Conservation (phyloP, 2,113 vertebrate genomes). For the Sporophila hypoxantha region DNA sequence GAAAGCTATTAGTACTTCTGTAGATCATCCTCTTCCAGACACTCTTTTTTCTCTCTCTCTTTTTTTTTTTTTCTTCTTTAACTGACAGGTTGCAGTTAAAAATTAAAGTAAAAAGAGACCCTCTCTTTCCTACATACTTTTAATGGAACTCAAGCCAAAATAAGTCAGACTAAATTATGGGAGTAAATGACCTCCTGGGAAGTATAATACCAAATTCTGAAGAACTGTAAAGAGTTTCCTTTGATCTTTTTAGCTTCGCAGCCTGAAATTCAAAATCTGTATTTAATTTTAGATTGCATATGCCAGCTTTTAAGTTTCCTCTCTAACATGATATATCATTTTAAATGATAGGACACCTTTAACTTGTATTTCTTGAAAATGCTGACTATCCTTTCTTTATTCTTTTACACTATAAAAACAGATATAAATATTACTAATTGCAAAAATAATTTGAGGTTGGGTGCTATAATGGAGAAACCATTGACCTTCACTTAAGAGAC, state of each 20-base stretch:
- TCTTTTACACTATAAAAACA: constrained; percentile 71
- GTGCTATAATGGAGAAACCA: constrained; percentile 63
- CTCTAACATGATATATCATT: constrained; percentile 74
- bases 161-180: constrained; percentile 83
- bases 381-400: constrained; percentile 66
- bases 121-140: constrained; percentile 68
- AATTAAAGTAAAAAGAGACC: constrained; percentile 73
- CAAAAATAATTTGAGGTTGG: constrained; percentile 62
- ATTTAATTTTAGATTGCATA: constrained; percentile 79
- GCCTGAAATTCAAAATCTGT: constrained; percentile 78
- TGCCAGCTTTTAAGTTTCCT: constrained; percentile 75
- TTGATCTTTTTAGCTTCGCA: constrained; percentile 78
- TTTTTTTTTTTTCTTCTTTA: constrained; percentile 12
- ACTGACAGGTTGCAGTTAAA: constrained; percentile 74
- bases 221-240: constrained; percentile 75
- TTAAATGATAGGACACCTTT: constrained; percentile 73
- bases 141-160: constrained; percentile 80
- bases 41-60: constrained; percentile 35
- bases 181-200: constrained; percentile 77
- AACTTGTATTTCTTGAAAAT: constrained; percentile 73
- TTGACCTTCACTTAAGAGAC: constrained; percentile 63
- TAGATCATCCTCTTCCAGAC: constrained; percentile 71
- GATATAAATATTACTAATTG: constrained; percentile 71
- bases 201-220: constrained; percentile 78
- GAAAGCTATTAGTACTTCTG: constrained; percentile 72